Evolutionary conservation across 2,888 invertebrate species (phyloP).

Genomic region (Noctua comes): DNA sequence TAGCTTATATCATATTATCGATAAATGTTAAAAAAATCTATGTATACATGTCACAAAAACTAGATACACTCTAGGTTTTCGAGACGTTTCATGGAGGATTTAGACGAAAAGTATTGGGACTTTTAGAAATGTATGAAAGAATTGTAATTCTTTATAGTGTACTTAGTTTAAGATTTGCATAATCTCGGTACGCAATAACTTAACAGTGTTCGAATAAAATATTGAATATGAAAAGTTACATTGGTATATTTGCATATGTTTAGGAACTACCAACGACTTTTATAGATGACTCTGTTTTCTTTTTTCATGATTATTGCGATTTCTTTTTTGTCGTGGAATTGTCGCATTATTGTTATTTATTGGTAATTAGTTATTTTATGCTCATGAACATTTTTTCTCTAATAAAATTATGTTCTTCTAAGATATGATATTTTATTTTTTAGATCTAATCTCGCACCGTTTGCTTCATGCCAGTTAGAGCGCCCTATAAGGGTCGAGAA

Average conservation of each 20-base stretch:
- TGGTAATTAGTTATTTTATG: conserved; percentile 86
- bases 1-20: conserved; percentile 69
- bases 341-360: conserved; percentile 85
- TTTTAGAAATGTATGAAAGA: conserved; percentile 64
- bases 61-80: conserved; percentile 61
- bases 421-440: conserved; percentile 57
- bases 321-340: conserved; percentile 73
- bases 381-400: conserved; percentile 83
- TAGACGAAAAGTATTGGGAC: conserved; percentile 60
- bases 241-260: conserved; percentile 62
- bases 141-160: conserved; percentile 65
- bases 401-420: conserved; percentile 87
- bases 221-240: conserved; percentile 59
- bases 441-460: no score
- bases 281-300: conserved; percentile 61
- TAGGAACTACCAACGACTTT: conserved; percentile 60
- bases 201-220: conserved; percentile 55
- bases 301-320: conserved; percentile 62
- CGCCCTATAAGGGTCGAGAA: no score
- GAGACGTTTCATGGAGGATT: conserved; percentile 51
- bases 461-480: no score
- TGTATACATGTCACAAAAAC: conserved; percentile 66
- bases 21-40: conserved; percentile 65
- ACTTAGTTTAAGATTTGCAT: conserved; percentile 67
- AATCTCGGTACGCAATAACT: conserved; percentile 67